These are phyloP conservation scores for Enteromius paludinosus DNA, from an alignment of 2,797 vertebrate genomes.

Conservation along the genomic window DNA sequence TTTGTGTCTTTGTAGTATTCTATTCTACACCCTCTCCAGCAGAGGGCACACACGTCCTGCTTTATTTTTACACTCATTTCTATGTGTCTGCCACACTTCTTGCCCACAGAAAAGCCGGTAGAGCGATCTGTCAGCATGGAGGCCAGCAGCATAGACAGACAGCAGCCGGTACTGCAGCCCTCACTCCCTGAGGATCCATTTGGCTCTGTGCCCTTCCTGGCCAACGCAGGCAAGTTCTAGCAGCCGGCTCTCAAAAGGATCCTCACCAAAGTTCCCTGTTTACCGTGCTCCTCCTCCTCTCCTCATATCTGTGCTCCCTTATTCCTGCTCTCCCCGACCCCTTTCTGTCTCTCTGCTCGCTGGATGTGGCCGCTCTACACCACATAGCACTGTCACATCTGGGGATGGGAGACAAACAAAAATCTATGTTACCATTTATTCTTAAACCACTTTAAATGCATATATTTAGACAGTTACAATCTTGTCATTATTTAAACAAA, in stretches of 20 bases:
- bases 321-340: constrained; percentile 52
- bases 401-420: constrained; percentile 34
- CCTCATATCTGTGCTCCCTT: constrained; percentile 32
- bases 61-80: neutral
- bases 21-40: constrained; percentile 35
- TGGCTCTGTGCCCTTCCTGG: constrained; percentile 93
- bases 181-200: constrained; percentile 90
- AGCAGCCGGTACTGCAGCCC: constrained; percentile 76
- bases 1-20: constrained; percentile 7
- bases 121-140: constrained; percentile 83
- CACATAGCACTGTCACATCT: constrained; percentile 37
- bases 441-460: constrained; percentile 13
- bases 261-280: constrained; percentile 61
- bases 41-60: constrained; percentile 27
- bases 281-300: constrained; percentile 22
- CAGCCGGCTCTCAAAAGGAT: constrained; percentile 71
- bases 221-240: constrained; percentile 97
- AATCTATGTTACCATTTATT: constrained; percentile 22
- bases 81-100: constrained; percentile 10
- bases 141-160: constrained; percentile 74
- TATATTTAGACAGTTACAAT: constrained; percentile 15
- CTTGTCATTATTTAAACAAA: constrained; percentile 17
- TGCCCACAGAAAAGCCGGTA: constrained; percentile 85
- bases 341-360: constrained; percentile 50
- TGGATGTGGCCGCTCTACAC: constrained; percentile 43